Percentiles rank a stretch among this genome's conserved stretches.
Conservation (phyloP, 2,888 invertebrate species). For the Pristionchus entomophagus region DNA sequence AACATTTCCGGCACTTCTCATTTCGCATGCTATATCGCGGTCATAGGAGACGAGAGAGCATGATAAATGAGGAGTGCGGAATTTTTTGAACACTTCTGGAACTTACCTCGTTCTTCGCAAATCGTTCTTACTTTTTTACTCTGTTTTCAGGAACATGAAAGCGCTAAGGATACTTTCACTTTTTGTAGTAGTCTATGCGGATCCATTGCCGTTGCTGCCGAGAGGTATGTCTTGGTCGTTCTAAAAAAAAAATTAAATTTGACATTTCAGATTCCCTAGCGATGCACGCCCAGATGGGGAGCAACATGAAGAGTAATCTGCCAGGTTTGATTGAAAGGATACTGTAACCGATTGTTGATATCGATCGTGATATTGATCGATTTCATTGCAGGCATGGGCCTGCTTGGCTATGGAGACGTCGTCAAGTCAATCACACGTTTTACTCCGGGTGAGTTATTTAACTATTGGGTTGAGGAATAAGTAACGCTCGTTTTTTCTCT, state of each 20-base stretch:
- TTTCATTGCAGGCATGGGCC: not conserved
- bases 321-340: not conserved
- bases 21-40: too few species aligned
- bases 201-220: not conserved
- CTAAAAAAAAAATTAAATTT: not conserved
- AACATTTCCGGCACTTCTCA: too few species aligned
- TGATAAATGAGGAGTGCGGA: too few species aligned
- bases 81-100: not conserved
- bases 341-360: not conserved
- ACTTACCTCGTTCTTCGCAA: too few species aligned
- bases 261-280: not conserved
- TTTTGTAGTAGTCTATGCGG: not conserved
- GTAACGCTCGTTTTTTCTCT: too few species aligned
- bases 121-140: not conserved
- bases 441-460: slow-evolving; percentile 8
- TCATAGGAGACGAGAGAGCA: not conserved
- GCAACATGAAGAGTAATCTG: slow-evolving; percentile 16
- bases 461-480: too few species aligned
- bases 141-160: not conserved
- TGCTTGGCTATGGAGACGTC: slow-evolving; percentile 34
- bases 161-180: not conserved
- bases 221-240: not conserved
- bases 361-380: not conserved
- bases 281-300: not conserved
- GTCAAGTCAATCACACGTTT: not conserved